Base-by-base conservation (phyloP, 2,113 vertebrate species). In the Zootoca vivipara region DNA sequence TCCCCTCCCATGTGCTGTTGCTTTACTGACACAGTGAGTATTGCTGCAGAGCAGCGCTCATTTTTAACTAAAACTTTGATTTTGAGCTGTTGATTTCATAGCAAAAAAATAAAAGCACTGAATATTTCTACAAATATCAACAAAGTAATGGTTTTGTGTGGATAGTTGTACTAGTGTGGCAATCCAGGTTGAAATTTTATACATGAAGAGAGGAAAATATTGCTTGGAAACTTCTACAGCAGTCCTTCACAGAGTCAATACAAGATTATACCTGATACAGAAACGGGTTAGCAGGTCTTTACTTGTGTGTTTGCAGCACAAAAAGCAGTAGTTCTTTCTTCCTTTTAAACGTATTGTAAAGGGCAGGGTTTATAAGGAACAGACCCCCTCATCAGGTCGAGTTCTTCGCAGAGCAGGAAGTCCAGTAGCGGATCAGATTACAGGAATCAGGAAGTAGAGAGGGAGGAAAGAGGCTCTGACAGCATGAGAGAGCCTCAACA, bases 11-110 rank as follows among this genome's bases (percentile, higher is more conserved):
- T 98, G 97, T 88, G 98, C 98, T 70, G 96, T 99, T 87, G 94
- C 96, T 82, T 97, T 98, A 87, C 96, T 99, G 89, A 97, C 96
- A 91, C 97, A 97, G 99, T 99, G 96, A 98, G 98, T 96, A 65
- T 72, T 88, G 38, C 65, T 69, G 5, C 13, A 52, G n/a, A 46
- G 38, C 28, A 40, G 30, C 16, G 3, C 2, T 40, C 6, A 28
- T 3, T 91, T 30, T 90, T 90, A 85, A 91, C 75, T 89, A 30
- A 38, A 46, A 73, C 83, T 87, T 82, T 91, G 82, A 85, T 38
- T 62, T 74, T 42, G 12, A 58, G 35, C 8, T 56, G 38, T 82
- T 52, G 30, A 67, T 87, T 75, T 46, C 56, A 24, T 67, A 7
- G 80, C 52, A 13, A 35, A 81, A 81, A 78, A 38, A 85, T 52